Conservation (phyloP, 2,888 invertebrate genomes). For the Ommatoiulus sabulosus region DNA sequence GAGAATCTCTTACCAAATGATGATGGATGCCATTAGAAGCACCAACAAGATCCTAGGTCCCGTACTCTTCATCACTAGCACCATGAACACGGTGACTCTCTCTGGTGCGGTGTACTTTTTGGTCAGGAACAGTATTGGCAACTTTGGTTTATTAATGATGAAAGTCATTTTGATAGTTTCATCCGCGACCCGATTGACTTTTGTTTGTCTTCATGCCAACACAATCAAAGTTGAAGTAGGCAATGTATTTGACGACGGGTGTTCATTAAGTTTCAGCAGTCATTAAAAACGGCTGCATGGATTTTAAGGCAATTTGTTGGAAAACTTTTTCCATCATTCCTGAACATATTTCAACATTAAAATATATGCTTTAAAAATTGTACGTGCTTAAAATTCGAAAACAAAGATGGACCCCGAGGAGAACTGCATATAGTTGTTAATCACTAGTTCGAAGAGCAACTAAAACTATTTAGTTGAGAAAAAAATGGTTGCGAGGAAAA, state of each 20-base stretch:
- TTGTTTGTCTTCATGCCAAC: slow-evolving; percentile 8
- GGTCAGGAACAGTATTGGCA: background rate
- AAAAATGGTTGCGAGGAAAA: too few species aligned
- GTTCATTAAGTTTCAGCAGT: too few species aligned
- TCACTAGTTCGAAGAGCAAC: too few species aligned
- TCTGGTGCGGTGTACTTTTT: background rate
- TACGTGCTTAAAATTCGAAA: too few species aligned
- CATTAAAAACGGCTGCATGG: too few species aligned
- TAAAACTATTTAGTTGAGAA: too few species aligned
- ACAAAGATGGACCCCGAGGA: too few species aligned
- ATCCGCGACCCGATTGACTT: background rate
- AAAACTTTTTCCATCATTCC: too few species aligned
- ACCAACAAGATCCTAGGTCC: slow-evolving; percentile 49
- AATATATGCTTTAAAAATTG: too few species aligned
- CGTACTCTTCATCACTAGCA: slow-evolving; percentile 18
- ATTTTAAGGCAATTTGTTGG: too few species aligned
- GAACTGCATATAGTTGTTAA: too few species aligned
- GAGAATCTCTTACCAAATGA: slow-evolving; percentile 51
- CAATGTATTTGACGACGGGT: background rate
- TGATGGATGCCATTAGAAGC: background rate
- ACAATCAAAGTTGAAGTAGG: background rate
- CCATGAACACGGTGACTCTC: background rate
- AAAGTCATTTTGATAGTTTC: background rate
- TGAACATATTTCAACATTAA: too few species aligned
- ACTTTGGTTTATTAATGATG: background rate